Conservation (phyloP, 1,140 invertebrate genomes). For the Pseudomyrmex sp. region DNA sequence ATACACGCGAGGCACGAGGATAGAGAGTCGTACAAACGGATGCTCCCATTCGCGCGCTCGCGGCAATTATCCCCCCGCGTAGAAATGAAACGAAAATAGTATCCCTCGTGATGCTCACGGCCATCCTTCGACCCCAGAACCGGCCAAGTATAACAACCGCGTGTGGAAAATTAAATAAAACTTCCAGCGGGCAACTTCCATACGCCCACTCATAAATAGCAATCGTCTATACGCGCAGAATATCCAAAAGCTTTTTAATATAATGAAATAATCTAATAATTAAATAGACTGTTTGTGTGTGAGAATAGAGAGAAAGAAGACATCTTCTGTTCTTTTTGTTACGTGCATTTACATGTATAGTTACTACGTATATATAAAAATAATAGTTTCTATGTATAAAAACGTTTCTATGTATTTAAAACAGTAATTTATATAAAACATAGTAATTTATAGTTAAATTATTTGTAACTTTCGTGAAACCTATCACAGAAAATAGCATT, state of each 20-base stretch:
- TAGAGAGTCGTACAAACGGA: not conserved
- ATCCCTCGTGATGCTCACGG: conserved; percentile 18
- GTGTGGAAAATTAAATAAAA: conserved; percentile 52
- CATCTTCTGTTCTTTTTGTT: not conserved
- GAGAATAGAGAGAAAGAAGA: no score
- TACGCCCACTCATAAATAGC: conserved; percentile 23
- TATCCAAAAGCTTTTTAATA: no score
- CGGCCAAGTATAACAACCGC: conserved; percentile 29
- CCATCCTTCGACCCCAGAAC: conserved; percentile 8
- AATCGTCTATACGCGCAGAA: conserved; percentile 1
- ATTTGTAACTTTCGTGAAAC: no score
- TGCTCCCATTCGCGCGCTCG: conserved; percentile 21
- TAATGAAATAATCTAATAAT: not conserved
- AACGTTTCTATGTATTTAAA: no score
- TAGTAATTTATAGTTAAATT: no score
- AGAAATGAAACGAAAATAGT: conserved; percentile 58
- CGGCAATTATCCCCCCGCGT: conserved; percentile 28
- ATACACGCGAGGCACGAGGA: conserved; percentile 1
- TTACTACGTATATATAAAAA: no score
- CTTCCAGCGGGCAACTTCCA: not conserved
- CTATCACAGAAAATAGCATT: not conserved
- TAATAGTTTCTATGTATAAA: no score
- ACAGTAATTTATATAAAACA: no score
- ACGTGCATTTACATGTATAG: not conserved
- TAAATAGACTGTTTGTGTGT: not conserved